Evolutionary conservation across 2,113 vertebrate genomes (phyloP), one percentile per base, ranked within the genome.

Genomic region (Aegithalos caudatus): DNA sequence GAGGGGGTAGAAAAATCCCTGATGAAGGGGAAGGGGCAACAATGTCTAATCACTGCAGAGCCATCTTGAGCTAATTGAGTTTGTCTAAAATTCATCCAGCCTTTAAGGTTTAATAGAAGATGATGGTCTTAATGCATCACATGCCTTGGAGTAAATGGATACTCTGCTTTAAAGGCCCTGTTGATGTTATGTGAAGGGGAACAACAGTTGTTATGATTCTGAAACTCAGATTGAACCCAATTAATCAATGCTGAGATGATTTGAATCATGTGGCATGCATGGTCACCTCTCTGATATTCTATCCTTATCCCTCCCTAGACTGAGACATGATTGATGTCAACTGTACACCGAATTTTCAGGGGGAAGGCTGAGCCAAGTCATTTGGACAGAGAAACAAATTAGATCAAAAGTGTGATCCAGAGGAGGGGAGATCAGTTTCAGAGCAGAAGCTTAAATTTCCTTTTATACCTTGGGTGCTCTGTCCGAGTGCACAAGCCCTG

Each of bases 261-360:
- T 97, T 97, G 97, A 98, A 98, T 98, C 98, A 98, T 97, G 97
- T 98, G 97, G 97, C 96, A 98, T 95, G 97, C 97, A 97, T 97
- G 97, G 98, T 98, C 98, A 98, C 98, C 98, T 98, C 98, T 98
- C 97, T 98, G 98, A 98, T 98, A 98, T 98, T 98, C 97, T 97
- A 98, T 97, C 97, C 98, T 89, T 58, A 86, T 86, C 94, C 96
- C 96, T 97, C 88, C 85, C 94, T 96, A 94, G 97, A 95, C 89
- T 89, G 84, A 97, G 96, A 95, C 94, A 92, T 98, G 98, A 98
- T 98, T 98, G 97, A 98, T 98, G 97, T 97, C 97, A 97, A 97
- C 97, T 97, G 91, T 97, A 97, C 94, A 97, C 97, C 5, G 19
- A 47, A 92, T 97, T 97, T 97, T 98, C 94, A 91, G 93, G 88